Conservation (phyloP, 2,113 vertebrate species). For the Labeo catla region DNA sequence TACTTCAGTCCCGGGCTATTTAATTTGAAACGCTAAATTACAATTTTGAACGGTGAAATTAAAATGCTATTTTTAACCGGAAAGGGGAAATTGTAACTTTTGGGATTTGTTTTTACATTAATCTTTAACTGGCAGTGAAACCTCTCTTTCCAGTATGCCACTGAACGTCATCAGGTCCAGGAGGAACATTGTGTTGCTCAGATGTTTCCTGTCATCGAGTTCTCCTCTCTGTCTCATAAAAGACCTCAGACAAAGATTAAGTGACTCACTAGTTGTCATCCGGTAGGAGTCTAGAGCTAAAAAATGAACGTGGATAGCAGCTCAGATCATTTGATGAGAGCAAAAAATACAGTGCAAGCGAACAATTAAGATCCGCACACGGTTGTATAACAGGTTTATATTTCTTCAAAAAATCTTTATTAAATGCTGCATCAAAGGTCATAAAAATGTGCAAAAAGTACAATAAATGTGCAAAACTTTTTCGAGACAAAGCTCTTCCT, state of each 20-base stretch:
- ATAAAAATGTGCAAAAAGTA: too few relatives aligned
- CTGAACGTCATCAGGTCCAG: neutral
- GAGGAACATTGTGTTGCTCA: neutral
- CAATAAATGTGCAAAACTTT: too few relatives aligned
- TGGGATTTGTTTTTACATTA: neutral
- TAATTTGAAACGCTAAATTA: constrained; percentile 38
- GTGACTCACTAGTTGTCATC: neutral
- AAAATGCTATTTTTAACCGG: constrained; percentile 2
- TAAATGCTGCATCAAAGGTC: too few relatives aligned
- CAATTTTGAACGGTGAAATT: constrained; percentile 20
- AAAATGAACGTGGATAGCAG: too few relatives aligned
- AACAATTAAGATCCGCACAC: too few relatives aligned
- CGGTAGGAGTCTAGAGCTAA: too few relatives aligned
- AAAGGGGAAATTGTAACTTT: neutral
- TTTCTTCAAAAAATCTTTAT: too few relatives aligned
- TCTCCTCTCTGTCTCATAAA: too few relatives aligned
- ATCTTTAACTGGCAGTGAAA: neutral
- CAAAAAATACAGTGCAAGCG: too few relatives aligned
- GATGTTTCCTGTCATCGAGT: neutral
- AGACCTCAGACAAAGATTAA: neutral
- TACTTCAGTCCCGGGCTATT: constrained; percentile 1
- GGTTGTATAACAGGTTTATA: too few relatives aligned
- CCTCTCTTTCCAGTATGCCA: neutral
- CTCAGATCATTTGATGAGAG: too few relatives aligned
- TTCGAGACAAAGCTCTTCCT: too few relatives aligned